phyloP scores from a whole-genome alignment of 2,113 vertebrate genomes.

The Ameiurus melas region DNA sequence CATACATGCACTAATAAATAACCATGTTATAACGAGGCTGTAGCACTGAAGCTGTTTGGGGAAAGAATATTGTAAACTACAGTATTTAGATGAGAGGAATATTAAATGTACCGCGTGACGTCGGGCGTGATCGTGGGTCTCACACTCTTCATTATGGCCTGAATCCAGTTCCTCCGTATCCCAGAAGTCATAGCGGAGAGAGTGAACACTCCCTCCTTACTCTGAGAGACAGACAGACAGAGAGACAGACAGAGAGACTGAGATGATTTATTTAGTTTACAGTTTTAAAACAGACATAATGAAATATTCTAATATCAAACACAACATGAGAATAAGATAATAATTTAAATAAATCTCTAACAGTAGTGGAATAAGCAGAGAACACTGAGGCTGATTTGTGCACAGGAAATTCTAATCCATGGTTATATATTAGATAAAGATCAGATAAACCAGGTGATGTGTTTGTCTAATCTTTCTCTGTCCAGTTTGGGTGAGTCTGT shows the following conservation, averaged over 20 bases:
- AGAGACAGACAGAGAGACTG: too few relatives aligned
- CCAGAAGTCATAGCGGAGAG: slow-evolving; percentile 97
- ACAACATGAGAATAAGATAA: neutral
- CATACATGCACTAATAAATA: too few relatives aligned
- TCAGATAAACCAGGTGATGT: neutral
- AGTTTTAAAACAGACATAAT: too few relatives aligned
- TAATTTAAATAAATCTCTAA: too few relatives aligned
- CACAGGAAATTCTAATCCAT: neutral
- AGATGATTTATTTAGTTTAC: too few relatives aligned
- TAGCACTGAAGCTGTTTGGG: neutral
- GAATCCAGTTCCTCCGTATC: slow-evolving; percentile 97
- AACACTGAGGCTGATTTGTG: too few relatives aligned
- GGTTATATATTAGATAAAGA: neutral
- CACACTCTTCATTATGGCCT: slow-evolving; percentile 95
- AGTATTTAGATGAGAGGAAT: slow-evolving; percentile 55
- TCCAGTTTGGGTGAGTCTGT: neutral
- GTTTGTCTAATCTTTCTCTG: neutral
- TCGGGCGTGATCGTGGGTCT: slow-evolving; percentile 88
- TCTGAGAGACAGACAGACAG: slow-evolving; percentile 69
- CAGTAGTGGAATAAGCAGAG: too few relatives aligned
- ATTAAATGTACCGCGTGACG: slow-evolving; percentile 85
- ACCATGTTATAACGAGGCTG: too few relatives aligned
- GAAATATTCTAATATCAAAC: neutral
- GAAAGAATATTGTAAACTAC: neutral
- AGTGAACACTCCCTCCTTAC: slow-evolving; percentile 87